Base-by-base conservation (phyloP, 1,140 invertebrate species). In the Drosophila bipectinata region DNA sequence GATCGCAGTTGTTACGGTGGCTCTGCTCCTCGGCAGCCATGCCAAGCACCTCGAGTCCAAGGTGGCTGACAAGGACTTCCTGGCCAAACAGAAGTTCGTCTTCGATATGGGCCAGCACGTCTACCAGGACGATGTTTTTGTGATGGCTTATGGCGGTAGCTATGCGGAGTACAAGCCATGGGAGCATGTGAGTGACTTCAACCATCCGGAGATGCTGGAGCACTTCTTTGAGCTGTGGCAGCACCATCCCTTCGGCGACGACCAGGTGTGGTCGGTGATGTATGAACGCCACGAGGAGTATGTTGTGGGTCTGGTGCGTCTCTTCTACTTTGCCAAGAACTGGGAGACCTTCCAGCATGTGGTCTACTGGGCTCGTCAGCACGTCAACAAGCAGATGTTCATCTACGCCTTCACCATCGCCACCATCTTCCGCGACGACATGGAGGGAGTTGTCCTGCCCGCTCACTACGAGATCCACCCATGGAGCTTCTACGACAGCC, bases 281-380 rank as follows among this genome's bases (percentile, higher is more conserved):
- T 92, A 94, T 51, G 91, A 92, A 4, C 74, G 89, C 21, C 92
- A 94, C 15, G 90, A 91, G 41, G 91, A 93, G 8, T 93, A 95
- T 66, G 93, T 92, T 1, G 80, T 92, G 0, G 92, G 93, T 8
- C 77, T 95, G n/a, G 93, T 93, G 60, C 79, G 93, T 6, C 39
- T 95, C 1, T 93, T 95, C 79, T 94, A 93, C 73, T 93, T 93
- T 39, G 94, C 94, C 51, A 94, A 94, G 66, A 93, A 95, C 79
- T 95, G 94, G 77, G 93, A 94, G 2, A 94, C 93, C 21, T 95
- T 95, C 92, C 94, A 93, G 90, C 94, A 94, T 60, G 94, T 93
- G 1, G 94, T 94, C 12, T 83, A 93, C 14, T 95, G 93, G 92
- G 94, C 94, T 6, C 93, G 93, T 0, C 83, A 91, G 57, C 73